Evolutionary conservation across 2,888 invertebrate genomes (phyloP), one percentile per base, ranked within the genome.

Genomic region (Dendrolimus houi): DNA sequence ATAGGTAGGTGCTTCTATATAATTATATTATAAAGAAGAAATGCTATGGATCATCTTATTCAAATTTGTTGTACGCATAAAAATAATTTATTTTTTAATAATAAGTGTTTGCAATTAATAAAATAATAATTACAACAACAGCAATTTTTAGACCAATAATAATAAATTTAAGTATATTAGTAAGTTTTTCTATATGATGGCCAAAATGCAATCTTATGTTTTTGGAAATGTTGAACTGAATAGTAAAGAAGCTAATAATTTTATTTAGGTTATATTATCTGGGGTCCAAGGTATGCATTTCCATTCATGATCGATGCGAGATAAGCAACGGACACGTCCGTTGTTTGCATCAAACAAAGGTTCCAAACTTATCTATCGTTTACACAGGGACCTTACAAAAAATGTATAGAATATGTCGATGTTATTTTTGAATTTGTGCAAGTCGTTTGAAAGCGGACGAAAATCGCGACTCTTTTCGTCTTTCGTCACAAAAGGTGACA

Each of bases 381-480:
- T 88, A 85, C 81, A 78, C 81, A 87, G 88, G 84, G 69, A 75
- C 65, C 64, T 64, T 64, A 71, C 70, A 82, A 89, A 89, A 88
- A 87, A 84, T 70, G 68, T 81, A 80, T 47, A 47, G 47, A 47
- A 47, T 47, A 47, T 68, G 71, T 79, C 77, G 77, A 84, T 88
- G 87, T 89, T 89, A 84, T 89, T 89, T 88, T 89, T 83, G 84
- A 87, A 86, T 89, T 90, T 90, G 90, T 90, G 90, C 90, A 90
- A 90, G 86, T 79, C 83, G 79, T 86, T 83, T 88, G 89, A 89
- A 89, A 86, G 83, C 82, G 83, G 87, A 82, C 80, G 74, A 70
- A 76, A 77, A 77, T 69, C 72, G 77, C 75, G 76, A 69, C 47
- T 47, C 9, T 47, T 29, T 29, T 29, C 29, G 29, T 29, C 29